Percentiles rank a stretch among this genome's conserved stretches.
phyloP scores from a whole-genome alignment of 2,888 invertebrate genomes.

The Coelogynopora nodosa region DNA sequence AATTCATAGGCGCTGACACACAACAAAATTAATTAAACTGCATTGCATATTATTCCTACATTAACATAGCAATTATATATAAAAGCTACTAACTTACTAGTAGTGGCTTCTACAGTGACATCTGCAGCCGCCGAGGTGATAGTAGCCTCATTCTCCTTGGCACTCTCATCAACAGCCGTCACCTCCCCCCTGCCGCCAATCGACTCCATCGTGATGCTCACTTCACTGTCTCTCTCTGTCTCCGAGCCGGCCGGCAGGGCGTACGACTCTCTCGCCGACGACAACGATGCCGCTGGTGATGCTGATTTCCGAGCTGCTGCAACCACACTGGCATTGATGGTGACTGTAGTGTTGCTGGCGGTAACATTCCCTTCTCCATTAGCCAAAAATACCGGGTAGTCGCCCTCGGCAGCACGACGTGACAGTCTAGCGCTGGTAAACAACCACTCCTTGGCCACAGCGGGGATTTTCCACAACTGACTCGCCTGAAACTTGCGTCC shows the following conservation, averaged over 20 bases:
- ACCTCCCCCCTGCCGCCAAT: too few relatives aligned
- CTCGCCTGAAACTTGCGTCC: constrained; percentile 78
- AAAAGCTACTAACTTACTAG: too few relatives aligned
- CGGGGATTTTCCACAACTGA: constrained; percentile 81
- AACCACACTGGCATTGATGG: not conserved
- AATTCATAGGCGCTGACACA: too few relatives aligned
- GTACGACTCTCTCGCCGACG: too few relatives aligned
- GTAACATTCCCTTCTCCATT: not conserved
- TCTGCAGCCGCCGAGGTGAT: too few relatives aligned
- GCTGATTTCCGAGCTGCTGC: not conserved
- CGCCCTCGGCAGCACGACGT: not conserved
- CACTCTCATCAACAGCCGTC: too few relatives aligned
- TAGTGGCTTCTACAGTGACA: too few relatives aligned
- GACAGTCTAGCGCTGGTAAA: not conserved
- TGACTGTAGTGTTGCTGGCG: not conserved
- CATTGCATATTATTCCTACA: too few relatives aligned
- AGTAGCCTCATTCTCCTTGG: too few relatives aligned
- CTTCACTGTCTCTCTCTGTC: not conserved
- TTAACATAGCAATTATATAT: too few relatives aligned
- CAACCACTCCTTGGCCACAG: constrained; percentile 67
- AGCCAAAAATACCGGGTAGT: not conserved
- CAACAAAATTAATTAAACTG: too few relatives aligned
- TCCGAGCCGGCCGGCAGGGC: too few relatives aligned
- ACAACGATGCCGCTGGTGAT: not conserved
- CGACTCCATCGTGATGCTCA: not conserved